Evolutionary conservation across 2,797 vertebrate genomes (phyloP), one percentile per base, ranked within the genome.

Genomic region (Pipistrellus nathusii): DNA sequence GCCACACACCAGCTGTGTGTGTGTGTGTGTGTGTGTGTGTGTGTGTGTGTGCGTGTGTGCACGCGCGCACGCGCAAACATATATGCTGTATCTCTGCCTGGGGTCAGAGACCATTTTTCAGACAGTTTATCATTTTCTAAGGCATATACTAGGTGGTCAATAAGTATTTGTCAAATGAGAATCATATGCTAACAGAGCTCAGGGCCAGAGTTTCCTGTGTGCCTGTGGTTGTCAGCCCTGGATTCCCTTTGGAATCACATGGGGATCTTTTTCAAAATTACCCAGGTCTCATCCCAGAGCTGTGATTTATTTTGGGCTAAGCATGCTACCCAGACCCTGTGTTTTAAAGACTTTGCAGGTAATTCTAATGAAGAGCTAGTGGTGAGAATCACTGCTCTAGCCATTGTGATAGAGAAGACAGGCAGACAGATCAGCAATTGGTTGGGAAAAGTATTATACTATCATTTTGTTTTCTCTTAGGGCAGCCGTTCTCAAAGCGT

Each of bases 11-110:
- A 89, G 85, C 21, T 91, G 94, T 85, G 78, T 94, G 94, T 85
- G 78, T 95, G 94, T 85, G 78, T 95, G 93, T 78, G 75, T 94
- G 94, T 85, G 78, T 95, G 94, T 85, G 78, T 95, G 94, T 85
- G 78, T 95, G 94, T 85, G 94, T 85, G 78, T 57, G 55, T 57
- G 23, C 23, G 93, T 85, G 75, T n/a, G n/a, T 95, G 72, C 81
- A 64, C 51, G 68, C 84, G 66, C 94, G 72, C 81, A 64, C 46
- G 68, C n/a, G n/a, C n/a, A n/a, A n/a, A n/a, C n/a, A n/a, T 81
- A 84, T 69, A 53, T 93, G 76, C 92, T 91, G 83, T 89, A 78
- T 92, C 91, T 96, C 55, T 93, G 88, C 55, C 91, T 73, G 87
- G 97, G 73, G 87, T 96, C 89, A 91, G 41, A 41, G 66, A 95